Evolutionary conservation across 2,113 vertebrate genomes (phyloP).

Genomic region (Falco punctatus): DNA sequence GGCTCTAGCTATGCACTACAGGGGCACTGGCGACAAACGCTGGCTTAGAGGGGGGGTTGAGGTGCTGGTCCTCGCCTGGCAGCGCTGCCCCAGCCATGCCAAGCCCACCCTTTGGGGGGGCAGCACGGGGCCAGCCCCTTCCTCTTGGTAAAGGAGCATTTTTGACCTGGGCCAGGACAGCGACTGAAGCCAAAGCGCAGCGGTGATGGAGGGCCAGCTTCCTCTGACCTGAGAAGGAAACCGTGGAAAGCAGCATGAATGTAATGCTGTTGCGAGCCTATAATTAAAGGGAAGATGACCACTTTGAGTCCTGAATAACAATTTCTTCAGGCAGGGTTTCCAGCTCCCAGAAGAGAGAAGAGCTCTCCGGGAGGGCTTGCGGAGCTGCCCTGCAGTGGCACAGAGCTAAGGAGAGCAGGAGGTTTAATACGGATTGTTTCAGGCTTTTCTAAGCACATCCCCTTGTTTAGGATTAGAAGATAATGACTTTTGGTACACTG

Average conservation of each 20-base stretch:
- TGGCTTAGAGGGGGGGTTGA: neutral
- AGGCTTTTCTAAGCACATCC: neutral
- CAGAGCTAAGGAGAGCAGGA: neutral
- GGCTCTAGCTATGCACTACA: neutral
- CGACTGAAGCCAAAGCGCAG: neutral
- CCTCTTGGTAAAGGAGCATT: neutral
- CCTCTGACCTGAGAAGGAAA: neutral
- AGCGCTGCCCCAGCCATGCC: neutral
- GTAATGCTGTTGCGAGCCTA: neutral
- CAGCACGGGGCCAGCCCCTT: fast-evolving
- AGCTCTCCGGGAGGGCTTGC: neutral
- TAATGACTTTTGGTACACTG: neutral
- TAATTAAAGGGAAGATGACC: neutral
- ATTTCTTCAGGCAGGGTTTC: neutral
- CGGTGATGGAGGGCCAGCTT: too few species aligned
- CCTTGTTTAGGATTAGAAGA: neutral
- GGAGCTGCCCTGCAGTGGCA: neutral
- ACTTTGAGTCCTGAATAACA: neutral
- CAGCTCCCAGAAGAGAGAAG: neutral
- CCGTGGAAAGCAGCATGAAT: neutral
- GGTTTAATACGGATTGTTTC: neutral
- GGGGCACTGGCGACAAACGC: fast-evolving
- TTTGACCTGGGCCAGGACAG: neutral
- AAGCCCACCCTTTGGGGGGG: neutral
- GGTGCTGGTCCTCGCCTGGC: neutral